These are phyloP conservation scores for Candoia aspera DNA, from an alignment of 2,113 vertebrate genomes.

Conservation along the genomic window DNA sequence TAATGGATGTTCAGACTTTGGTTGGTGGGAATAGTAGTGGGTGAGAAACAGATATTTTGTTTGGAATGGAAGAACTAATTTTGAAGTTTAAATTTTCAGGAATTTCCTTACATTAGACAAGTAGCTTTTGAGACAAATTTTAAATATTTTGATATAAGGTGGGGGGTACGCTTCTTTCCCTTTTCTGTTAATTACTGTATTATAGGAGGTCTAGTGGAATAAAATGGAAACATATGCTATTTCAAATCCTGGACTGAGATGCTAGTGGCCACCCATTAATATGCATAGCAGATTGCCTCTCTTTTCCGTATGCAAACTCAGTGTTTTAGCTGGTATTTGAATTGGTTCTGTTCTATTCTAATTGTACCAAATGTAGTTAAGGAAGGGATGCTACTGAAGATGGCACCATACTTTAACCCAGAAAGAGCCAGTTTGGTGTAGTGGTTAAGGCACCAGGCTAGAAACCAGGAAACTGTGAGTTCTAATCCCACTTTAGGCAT, in stretches of 20 bases:
- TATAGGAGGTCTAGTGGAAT: constrained; percentile 38
- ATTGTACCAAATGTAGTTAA: background rate
- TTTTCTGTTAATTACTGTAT: constrained; percentile 27
- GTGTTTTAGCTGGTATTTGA: background rate
- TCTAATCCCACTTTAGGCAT: too few species aligned
- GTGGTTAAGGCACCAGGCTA: too few species aligned
- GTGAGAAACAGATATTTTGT: background rate
- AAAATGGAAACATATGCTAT: constrained; percentile 43
- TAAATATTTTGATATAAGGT: constrained; percentile 1
- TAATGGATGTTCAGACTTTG: background rate
- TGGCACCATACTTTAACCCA: background rate
- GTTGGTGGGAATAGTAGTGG: background rate
- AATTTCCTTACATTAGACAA: constrained; percentile 19
- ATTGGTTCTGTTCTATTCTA: background rate
- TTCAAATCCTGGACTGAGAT: constrained; percentile 28
- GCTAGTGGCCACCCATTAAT: constrained; percentile 33
- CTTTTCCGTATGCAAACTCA: background rate
- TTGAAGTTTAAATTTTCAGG: constrained; percentile 10
- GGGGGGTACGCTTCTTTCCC: background rate
- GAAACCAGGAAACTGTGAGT: too few species aligned
- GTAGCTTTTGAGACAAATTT: background rate
- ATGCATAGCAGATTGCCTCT: background rate
- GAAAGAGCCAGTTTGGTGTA: background rate
- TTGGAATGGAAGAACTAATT: background rate
- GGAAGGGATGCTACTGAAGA: background rate